Evolutionary conservation across 2,113 vertebrate species (phyloP).

Genomic region (Hyperopisus bebe): DNA sequence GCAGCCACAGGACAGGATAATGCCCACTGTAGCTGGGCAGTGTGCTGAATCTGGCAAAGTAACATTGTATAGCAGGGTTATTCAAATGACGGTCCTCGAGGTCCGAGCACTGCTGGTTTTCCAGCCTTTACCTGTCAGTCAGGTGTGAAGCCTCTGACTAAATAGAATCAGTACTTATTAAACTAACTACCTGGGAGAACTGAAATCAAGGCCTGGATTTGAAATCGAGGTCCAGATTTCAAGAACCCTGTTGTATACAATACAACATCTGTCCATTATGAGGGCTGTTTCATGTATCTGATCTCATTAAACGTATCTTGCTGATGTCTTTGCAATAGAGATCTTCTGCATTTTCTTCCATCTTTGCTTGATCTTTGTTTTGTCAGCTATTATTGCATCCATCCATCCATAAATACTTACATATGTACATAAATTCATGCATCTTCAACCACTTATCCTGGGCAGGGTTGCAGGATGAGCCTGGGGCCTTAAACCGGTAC

Average conservation of each 20-base stretch:
- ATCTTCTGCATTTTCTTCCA: background rate
- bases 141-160: no score
- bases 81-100: no score
- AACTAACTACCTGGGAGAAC: no score
- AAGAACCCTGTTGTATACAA: background rate
- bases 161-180: no score
- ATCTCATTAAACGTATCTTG: background rate
- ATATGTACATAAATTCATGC: background rate
- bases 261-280: background rate
- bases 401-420: background rate
- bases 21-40: background rate
- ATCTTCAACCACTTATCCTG: background rate
- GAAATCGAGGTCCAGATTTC: no score
- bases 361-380: background rate
- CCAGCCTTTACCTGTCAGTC: no score
- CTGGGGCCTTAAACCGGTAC: background rate
- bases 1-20: background rate
- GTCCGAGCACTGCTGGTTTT: no score
- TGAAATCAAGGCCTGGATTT: no score
- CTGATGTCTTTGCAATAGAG: background rate
- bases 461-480: background rate
- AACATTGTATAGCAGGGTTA: background rate
- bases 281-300: background rate
- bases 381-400: no score
- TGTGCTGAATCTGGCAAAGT: background rate